Percentiles rank a stretch among this genome's conserved stretches.
Evolutionary conservation across 2,888 invertebrate species (phyloP).

Genomic region (Xanthorhoe designata): DNA sequence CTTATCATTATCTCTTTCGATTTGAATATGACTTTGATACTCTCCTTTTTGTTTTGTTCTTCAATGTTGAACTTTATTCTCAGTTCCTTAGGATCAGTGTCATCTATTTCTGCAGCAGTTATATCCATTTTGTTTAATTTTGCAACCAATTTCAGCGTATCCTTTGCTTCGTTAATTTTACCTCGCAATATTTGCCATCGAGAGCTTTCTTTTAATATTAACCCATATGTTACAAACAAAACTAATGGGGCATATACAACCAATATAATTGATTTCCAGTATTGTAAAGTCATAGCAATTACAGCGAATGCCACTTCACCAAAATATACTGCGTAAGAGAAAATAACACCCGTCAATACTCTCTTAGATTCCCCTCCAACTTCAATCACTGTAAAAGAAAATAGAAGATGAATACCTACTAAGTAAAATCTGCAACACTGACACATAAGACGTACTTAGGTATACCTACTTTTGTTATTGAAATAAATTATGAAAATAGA

Average conservation of each 20-base stretch:
- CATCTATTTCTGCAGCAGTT: constrained; percentile 58
- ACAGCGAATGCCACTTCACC: constrained; percentile 71
- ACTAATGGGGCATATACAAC: constrained; percentile 64
- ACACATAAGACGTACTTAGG: too few relatives aligned
- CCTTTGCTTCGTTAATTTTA: constrained; percentile 61
- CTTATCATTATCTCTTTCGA: constrained; percentile 71
- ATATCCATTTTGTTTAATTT: constrained; percentile 64
- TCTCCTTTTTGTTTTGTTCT: constrained; percentile 64
- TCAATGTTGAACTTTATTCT: constrained; percentile 61
- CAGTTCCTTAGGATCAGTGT: constrained; percentile 60
- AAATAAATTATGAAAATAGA: too few relatives aligned
- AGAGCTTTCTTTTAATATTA: constrained; percentile 66
- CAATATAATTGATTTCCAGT: constrained; percentile 69
- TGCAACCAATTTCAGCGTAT: constrained; percentile 58
- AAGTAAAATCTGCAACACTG: not conserved
- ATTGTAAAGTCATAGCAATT: constrained; percentile 64
- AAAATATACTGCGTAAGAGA: constrained; percentile 68
- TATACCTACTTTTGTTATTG: too few relatives aligned
- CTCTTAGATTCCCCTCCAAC: constrained; percentile 71
- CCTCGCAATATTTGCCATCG: constrained; percentile 73
- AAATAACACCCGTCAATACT: constrained; percentile 67
- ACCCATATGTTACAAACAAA: constrained; percentile 58
- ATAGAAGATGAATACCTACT: not conserved
- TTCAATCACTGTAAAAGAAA: constrained; percentile 69
- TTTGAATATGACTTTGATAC: constrained; percentile 60